Evolutionary conservation across 2,797 vertebrate species (phyloP).

Genomic region (Hippopotamyrus pictus): DNA sequence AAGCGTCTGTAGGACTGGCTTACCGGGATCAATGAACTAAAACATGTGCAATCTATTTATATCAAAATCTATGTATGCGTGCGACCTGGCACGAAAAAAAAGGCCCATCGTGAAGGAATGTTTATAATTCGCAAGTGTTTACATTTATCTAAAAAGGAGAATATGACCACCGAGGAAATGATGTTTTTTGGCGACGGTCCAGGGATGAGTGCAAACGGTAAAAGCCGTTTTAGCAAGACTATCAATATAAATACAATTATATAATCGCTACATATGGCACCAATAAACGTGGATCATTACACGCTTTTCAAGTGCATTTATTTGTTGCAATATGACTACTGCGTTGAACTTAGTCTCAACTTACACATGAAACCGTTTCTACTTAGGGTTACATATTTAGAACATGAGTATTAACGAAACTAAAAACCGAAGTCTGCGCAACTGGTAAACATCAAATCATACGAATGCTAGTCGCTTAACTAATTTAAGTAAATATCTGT

Average conservation of each 20-base stretch:
- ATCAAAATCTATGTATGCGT: neutral
- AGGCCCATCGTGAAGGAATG: neutral
- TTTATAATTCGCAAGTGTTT: neutral
- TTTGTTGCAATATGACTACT: neutral
- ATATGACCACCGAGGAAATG: neutral
- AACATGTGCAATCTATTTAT: neutral
- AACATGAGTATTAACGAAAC: neutral
- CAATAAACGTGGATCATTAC: neutral
- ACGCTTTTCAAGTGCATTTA: neutral
- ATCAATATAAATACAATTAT: neutral
- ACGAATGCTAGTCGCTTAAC: slow-evolving; percentile 19
- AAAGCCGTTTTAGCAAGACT: neutral
- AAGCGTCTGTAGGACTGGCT: neutral
- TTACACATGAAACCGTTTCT: neutral
- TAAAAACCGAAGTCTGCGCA: neutral
- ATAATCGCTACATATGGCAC: neutral
- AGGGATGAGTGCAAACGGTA: neutral
- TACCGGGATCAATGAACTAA: neutral
- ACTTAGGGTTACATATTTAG: neutral
- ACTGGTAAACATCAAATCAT: neutral
- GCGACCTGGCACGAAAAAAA: neutral
- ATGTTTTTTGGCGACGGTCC: neutral
- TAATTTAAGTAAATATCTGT: neutral
- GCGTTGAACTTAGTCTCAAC: neutral
- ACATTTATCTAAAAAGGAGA: neutral